These are phyloP conservation scores for Eublepharis macularius DNA, from an alignment of 2,113 vertebrate genomes.

Conservation along the genomic window DNA sequence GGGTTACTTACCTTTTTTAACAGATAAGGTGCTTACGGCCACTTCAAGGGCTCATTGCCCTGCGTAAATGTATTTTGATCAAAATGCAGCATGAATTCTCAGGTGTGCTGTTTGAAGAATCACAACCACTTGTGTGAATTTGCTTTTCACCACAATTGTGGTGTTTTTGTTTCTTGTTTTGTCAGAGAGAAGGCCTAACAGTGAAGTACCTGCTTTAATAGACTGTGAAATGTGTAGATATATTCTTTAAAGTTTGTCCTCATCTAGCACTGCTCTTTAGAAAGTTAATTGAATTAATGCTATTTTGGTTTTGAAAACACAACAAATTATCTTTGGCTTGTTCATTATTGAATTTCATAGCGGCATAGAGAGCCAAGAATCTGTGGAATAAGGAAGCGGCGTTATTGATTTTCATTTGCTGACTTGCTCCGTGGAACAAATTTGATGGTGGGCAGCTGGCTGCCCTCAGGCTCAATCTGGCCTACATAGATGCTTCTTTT, in stretches of 20 bases:
- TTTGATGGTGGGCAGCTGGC: no score
- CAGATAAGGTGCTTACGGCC: not conserved
- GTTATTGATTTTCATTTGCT: not conserved
- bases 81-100: not conserved
- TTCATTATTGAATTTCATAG: not conserved
- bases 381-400: not conserved
- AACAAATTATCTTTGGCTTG: not conserved
- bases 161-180: not conserved
- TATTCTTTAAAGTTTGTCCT: not conserved
- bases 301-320: slow-evolving; percentile 2
- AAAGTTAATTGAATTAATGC: not conserved
- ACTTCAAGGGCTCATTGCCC: not conserved
- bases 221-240: not conserved
- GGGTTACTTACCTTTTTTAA: not conserved
- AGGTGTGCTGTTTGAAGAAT: slow-evolving; percentile 5
- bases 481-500: not conserved
- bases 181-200: not conserved
- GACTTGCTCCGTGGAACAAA: no score
- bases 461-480: not conserved
- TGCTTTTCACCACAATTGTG: slow-evolving; percentile 19
- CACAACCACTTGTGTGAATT: not conserved
- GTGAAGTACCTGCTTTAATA: not conserved
- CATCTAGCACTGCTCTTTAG: slow-evolving; percentile 4
- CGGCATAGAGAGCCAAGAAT: not conserved
- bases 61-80: slow-evolving; percentile 20